Base-by-base conservation (phyloP, 1,140 invertebrate species). In the Microplitis mediator region DNA sequence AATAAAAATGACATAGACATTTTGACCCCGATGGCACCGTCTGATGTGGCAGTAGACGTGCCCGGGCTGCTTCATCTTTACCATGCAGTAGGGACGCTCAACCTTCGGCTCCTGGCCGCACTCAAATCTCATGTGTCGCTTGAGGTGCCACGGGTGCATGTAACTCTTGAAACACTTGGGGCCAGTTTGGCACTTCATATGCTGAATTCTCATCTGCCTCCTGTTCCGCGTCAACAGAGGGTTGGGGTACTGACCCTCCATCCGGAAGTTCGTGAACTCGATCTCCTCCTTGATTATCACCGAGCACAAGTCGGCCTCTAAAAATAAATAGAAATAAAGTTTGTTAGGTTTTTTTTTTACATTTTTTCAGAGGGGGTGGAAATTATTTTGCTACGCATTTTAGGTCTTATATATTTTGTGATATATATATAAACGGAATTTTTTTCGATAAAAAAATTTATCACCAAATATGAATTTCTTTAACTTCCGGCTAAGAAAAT, bases 21-120 rank as follows among this genome's bases (percentile, higher is more conserved):
- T 75, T 35, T 78, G 69, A 4, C 79, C 80, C 4, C 73, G 75
- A 74, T 82, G 81, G 62, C 79, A 76, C 35, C 75, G 77, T 11
- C 79, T 70, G 5, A 76, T 91, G 81, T 94, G 92, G 34, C 93
- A 91, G 64, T 92, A 91, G 8, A 94, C 87, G 82, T 93, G 93
- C 32, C 80, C 77, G 2, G 84, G 83, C 61, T 88, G 84, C 31
- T 86, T 84, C 80, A 83, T 84, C 39, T 81, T 82, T 8, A 80
- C 75, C 16, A 14, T 52, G 31, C 65, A 67, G 52, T 67, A 67
- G 0, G 81, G 81, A 35, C 82, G 84, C 66, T 83, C 75, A 69
- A 84, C 77, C 54, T 39, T 82, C 23, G 81, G 81, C 16, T 80
- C 77, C 35, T 81, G 79, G 4, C 80, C 81, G 72, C 85, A 86